Evolutionary conservation across 2,888 invertebrate genomes (phyloP).

Genomic region (Xanthostigma xanthostigma): DNA sequence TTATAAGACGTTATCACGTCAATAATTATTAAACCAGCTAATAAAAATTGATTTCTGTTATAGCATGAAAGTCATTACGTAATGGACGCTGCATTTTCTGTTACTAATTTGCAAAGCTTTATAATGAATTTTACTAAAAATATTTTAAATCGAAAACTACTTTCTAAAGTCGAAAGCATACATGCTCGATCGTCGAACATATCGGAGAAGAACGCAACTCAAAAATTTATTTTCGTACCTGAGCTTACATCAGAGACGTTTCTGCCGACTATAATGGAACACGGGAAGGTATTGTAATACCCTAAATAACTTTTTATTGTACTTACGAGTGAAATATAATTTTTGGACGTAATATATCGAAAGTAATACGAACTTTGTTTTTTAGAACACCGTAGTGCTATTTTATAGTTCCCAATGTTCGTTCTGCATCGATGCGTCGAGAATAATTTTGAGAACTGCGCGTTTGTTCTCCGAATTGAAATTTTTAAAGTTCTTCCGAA

Average conservation of each 20-base stretch:
- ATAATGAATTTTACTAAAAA: slow-evolving; percentile 35
- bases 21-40: too few species aligned
- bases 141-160: slow-evolving; percentile 20
- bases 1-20: too few species aligned
- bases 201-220: slow-evolving; percentile 6
- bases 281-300: slow-evolving; percentile 36
- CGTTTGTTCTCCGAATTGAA: slow-evolving; percentile 39
- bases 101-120: slow-evolving; percentile 34
- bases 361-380: slow-evolving; percentile 12
- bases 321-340: too few species aligned
- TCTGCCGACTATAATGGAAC: slow-evolving; percentile 40
- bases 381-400: slow-evolving; percentile 58
- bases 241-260: slow-evolving; percentile 55
- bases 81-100: slow-evolving; percentile 35
- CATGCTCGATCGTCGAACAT: slow-evolving; percentile 14
- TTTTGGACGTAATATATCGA: too few species aligned
- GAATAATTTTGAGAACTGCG: slow-evolving; percentile 50
- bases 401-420: slow-evolving; percentile 68
- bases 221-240: slow-evolving; percentile 33
- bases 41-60: slow-evolving; percentile 14
- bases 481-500: slow-evolving; percentile 43
- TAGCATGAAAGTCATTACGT: slow-evolving; percentile 58
- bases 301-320: slow-evolving; percentile 1
- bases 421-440: slow-evolving; percentile 55
- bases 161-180: slow-evolving; percentile 20